Evolutionary conservation across 2,113 vertebrate genomes (phyloP), one percentile per base, ranked within the genome.

Genomic region (Vombatus ursinus): DNA sequence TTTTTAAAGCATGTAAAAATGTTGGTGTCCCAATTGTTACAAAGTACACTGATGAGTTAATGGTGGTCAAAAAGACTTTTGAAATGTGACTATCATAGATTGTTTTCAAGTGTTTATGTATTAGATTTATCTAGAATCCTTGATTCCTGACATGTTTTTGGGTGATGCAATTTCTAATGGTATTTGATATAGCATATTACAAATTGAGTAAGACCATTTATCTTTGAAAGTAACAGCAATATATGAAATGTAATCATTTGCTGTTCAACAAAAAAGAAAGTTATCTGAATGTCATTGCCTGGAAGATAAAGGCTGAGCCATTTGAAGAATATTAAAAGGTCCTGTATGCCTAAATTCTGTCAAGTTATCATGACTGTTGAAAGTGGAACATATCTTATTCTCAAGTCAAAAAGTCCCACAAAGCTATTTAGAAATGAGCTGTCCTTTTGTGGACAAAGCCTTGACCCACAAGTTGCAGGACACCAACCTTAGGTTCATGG

Each of bases 141-240:
- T 90, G 89, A 90, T 48, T 49, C 16, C 28, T 90, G 89, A 50
- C 48, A 50, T 48, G 47, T 49, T 90, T 90, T 49, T 48, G 22
- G 44, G 48, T 48, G 89, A 49, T 90, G 25, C 25, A 28, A 3
- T 90, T 90, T 90, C 31, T 68, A 68, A 19, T 19, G n/a, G 48
- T 49, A 90, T 50, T 90, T 90, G 89, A 90, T 31, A 90, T 22
- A 44, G 19, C n/a, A 49, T 90, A 50, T 50, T 90, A 50, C 90
- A 48, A 50, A 50, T 28, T 90, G 47, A 90, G 90, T 50, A 90
- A 90, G 31, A 90, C 25, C 90, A 90, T 98, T 97, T 97, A 98
- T 98, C 96, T 50, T 51, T 95, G 97, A 53, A 47, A 28, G 2
- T 14, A 91, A 25, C 16, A n/a, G 49, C 93, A 94, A 31, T 50